phyloP scores from a whole-genome alignment of 1,140 invertebrate genomes.

The Drosophila bocki region DNA sequence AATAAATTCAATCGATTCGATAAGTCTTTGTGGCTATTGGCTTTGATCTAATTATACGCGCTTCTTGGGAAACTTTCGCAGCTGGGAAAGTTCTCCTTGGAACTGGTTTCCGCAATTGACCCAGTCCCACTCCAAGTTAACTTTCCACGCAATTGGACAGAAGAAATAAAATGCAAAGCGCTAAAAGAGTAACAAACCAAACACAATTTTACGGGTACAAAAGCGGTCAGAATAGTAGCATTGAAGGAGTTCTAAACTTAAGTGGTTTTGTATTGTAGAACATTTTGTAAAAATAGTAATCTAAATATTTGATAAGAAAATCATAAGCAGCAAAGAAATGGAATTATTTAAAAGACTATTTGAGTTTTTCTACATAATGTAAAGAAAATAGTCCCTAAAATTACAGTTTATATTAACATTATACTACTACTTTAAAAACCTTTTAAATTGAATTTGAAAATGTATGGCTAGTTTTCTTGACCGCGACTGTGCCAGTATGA shows the following conservation, averaged over 20 bases:
- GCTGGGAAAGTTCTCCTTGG: conserved; percentile 33
- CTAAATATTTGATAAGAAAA: neutral
- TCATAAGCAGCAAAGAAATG: neutral
- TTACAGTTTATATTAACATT: too few species aligned
- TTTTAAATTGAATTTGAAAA: too few species aligned
- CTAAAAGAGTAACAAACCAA: conserved; percentile 19
- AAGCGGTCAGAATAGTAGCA: conserved; percentile 8
- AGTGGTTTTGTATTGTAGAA: neutral
- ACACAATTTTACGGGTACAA: neutral
- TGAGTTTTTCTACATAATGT: too few species aligned
- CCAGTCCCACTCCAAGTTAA: conserved; percentile 61
- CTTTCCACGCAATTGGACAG: conserved; percentile 71
- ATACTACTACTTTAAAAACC: too few species aligned
- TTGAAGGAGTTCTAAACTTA: too few species aligned
- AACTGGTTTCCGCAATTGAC: conserved; percentile 72
- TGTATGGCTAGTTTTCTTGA: neutral
- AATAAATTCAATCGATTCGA: conserved; percentile 25
- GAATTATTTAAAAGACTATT: too few species aligned
- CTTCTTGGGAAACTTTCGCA: conserved; percentile 34
- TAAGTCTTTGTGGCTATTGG: neutral
- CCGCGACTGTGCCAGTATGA: conserved; percentile 3
- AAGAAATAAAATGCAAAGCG: conserved; percentile 50
- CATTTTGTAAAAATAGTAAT: neutral
- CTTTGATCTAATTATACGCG: conserved; percentile 23
- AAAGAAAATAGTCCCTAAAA: too few species aligned